A percentile compares a stretch with the other conserved stretches of the same genome.
These are phyloP conservation scores for Okapia johnstoni DNA, from an alignment of 2,113 vertebrate genomes.

Conservation along the genomic window DNA sequence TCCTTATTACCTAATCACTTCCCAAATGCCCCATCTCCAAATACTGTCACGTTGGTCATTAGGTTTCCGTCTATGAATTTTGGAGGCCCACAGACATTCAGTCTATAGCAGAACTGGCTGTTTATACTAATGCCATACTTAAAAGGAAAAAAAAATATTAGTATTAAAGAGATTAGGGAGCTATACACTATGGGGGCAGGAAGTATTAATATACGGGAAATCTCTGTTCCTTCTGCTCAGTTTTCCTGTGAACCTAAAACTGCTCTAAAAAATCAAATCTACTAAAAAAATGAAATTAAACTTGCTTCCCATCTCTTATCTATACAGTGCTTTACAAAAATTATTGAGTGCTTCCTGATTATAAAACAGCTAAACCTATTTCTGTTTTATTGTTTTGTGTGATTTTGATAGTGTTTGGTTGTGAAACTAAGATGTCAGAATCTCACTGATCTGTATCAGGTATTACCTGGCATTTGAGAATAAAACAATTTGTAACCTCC, in stretches of 20 bases:
- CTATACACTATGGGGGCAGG: not conserved
- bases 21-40: not conserved
- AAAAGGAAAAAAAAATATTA: not conserved
- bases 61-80: not conserved
- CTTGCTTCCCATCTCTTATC: not conserved
- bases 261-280: not conserved
- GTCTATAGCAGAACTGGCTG: not conserved
- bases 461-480: not conserved
- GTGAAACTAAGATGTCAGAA: not conserved
- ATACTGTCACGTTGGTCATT: not conserved
- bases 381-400: not conserved
- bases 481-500: not conserved
- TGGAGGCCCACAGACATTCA: not conserved
- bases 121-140: not conserved
- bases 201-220: not conserved
- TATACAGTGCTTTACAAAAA: not conserved
- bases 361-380: not conserved
- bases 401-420: not conserved
- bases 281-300: not conserved
- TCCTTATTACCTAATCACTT: not conserved
- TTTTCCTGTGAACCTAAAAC: not conserved
- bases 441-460: not conserved
- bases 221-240: not conserved
- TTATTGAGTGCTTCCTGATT: not conserved
- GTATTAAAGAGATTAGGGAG: not conserved